Base-by-base conservation (phyloP, 2,888 invertebrate genomes). In the Hipparchia sbordonii region DNA sequence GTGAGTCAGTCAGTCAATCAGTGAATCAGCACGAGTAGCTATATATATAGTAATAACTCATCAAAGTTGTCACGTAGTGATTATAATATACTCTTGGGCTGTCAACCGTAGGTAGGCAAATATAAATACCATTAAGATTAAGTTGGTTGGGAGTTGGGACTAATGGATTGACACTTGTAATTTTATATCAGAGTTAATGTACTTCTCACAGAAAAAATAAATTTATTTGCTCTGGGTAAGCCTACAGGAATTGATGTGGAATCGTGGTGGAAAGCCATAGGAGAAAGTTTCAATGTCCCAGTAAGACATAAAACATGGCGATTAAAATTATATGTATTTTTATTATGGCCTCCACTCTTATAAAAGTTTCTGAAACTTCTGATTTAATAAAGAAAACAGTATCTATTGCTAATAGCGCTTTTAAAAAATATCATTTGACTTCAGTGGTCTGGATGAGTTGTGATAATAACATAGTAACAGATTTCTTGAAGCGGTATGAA, bases 401-500 rank as follows among this genome's bases (percentile, higher is more conserved):
- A 51, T 65, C 70, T 7, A 73, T 86, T 72, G 83, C 85, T 39
- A 85, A 82, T 72, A 77, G 81, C 45, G 81, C 78, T 52, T 89
- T 84, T 75, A 66, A 76, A 45, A 69, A 70, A 2, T 70, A 81
- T 52, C 76, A 77, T 45, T 75, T 78, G 2, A 87, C 86, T 0
- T 78, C 83, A 2, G 79, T 89, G 0, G 78, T 85, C 45, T 87
- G 86, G 87, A 76, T 75, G 68, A 51, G 73, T 2, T 75, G 74
- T 70, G 74, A 82, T 12, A 65, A 77, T 0, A 74, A 79, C 51
- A 73, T 77, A 66, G 76, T 84, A 2, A 77, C 79, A 45, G 73
- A 76, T 0, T 87, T 86, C 74, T 74, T 89, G 4, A 71, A 74
- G 51, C 72, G 69, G 45, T 88, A 79, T 66, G 45, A 77, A 3